These are phyloP conservation scores for Tubiluchus corallicola DNA, from an alignment of 2,888 invertebrate genomes.

Conservation along the genomic window DNA sequence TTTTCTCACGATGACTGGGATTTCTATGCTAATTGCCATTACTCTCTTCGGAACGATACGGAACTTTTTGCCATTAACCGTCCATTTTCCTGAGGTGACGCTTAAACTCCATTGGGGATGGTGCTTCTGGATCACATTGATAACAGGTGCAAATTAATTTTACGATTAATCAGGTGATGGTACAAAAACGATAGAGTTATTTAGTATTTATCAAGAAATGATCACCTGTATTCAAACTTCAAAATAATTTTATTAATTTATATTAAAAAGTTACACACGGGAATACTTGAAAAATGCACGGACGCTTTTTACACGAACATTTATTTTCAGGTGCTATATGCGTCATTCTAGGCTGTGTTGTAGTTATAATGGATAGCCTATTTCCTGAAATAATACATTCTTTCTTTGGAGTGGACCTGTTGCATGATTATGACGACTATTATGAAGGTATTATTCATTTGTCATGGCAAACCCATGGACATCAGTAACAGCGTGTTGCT, in stretches of 20 bases:
- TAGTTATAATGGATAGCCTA: conserved; percentile 32
- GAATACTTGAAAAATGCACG: no score
- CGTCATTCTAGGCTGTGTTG: conserved; percentile 28
- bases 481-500: no score
- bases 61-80: conserved; percentile 34
- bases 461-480: no score
- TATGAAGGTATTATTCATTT: conserved; percentile 34
- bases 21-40: conserved; percentile 34
- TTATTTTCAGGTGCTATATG: conserved; percentile 32
- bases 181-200: no score
- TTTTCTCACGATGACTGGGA: conserved; percentile 34
- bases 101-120: conserved; percentile 33
- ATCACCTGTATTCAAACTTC: no score
- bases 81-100: conserved; percentile 35
- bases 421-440: conserved; percentile 34
- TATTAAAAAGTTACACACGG: no score
- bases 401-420: conserved; percentile 36
- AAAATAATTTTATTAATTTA: no score
- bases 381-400: conserved; percentile 31
- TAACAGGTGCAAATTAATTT: conserved; percentile 28
- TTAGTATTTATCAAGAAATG: no score
- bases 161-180: conserved; percentile 5
- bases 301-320: no score
- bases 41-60: conserved; percentile 34
- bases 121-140: conserved; percentile 36